phyloP scores from a whole-genome alignment of 2,888 invertebrate genomes.

The Diaprepes abbreviatus region DNA sequence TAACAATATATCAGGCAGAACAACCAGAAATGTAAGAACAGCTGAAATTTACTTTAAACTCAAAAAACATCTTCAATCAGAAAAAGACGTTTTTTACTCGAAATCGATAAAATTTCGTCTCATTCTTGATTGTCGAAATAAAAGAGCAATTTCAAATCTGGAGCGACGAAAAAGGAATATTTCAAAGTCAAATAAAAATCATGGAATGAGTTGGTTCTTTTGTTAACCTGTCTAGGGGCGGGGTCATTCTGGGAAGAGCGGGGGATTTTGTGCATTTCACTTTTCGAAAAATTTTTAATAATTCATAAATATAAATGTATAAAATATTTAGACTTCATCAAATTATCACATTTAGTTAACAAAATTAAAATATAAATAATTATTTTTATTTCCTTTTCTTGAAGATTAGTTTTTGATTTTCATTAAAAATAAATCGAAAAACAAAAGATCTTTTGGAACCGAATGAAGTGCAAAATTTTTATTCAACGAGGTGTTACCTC shows the following conservation, averaged over 20 bases:
- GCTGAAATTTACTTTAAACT: neutral
- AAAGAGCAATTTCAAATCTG: conserved; percentile 38
- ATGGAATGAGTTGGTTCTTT: conserved; percentile 24
- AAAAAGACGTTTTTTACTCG: conserved; percentile 23
- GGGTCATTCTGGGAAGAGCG: conserved; percentile 2
- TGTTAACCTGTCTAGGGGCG: neutral
- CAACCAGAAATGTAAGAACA: neutral
- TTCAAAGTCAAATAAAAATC: conserved; percentile 35
- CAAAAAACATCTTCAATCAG: conserved; percentile 8
- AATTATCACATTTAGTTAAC: too few relatives aligned
- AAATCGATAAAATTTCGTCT: conserved; percentile 27
- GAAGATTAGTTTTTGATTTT: too few relatives aligned
- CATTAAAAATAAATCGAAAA: too few relatives aligned
- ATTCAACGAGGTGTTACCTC: too few relatives aligned
- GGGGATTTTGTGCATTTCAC: too few relatives aligned
- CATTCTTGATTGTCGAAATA: conserved; percentile 30
- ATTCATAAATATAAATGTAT: too few relatives aligned
- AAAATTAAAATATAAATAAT: too few relatives aligned
- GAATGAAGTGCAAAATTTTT: too few relatives aligned
- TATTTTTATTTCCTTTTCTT: too few relatives aligned
- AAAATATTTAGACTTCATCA: too few relatives aligned
- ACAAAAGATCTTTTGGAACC: too few relatives aligned
- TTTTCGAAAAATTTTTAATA: too few relatives aligned
- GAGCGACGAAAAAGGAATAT: conserved; percentile 18
- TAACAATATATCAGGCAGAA: neutral